Base-by-base conservation (phyloP, 2,888 invertebrate genomes). In the Dicyrtoma fusca region DNA sequence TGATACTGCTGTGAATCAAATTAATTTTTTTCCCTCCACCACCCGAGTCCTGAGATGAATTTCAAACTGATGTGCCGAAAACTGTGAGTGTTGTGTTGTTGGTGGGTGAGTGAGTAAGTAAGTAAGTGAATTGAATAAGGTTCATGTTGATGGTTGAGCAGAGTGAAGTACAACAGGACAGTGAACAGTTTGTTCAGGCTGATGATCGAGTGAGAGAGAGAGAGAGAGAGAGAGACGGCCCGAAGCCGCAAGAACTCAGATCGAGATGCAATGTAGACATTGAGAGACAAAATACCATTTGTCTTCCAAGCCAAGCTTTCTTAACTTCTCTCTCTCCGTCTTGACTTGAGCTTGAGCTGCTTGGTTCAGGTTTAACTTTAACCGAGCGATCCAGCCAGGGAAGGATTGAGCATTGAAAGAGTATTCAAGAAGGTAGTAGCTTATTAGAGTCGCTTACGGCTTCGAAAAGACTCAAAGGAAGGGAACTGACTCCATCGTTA, bases 1-100 rank as follows among this genome's bases (percentile, higher is more conserved):
- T 68, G 69, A 69, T 51, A 73, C 75, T 75, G 75, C 75, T 75
- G 75, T 71, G 73, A 73, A 75, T 75, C 73, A 71, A 75, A 75
- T 75, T 75, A 75, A 71, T 75, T 75, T 75, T 75, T 73, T 65
- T 66, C 34, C 34, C 49, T 23, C 23, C 25, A n/a, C 63, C 47
- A 45, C 19, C 53, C 26, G 26, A 69, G 25, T 45, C 73, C 66
- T 71, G 75, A 75, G 73, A 69, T 73, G 75, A 75, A 75, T 75
- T 75, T 71, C 73, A 75, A 75, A 62, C 65, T 66, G 62, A 71
- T 62, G 66, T 71, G 66, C 62, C 70, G 70, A 74, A 74, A 61
- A 66, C 44, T 65, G n/a, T 64, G 73, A 34, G 34, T 34, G 34
- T 34, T 34, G 34, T 34, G 34, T 8, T 34, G 4, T 34, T 34